phyloP scores from a whole-genome alignment of 1,140 invertebrate species.

The Cardiocondyla obscurior region DNA sequence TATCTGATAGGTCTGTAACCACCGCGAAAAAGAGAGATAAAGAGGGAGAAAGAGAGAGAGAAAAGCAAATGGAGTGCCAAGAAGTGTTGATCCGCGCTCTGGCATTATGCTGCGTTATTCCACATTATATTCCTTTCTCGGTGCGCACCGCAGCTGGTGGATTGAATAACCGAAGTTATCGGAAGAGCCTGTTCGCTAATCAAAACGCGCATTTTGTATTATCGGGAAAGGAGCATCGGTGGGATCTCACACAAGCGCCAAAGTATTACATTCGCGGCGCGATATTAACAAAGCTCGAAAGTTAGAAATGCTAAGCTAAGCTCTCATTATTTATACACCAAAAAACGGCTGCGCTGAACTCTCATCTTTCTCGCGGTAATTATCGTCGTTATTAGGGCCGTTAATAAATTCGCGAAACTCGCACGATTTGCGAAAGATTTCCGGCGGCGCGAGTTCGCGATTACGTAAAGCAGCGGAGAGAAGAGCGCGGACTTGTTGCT shows the following conservation, averaged over 20 bases:
- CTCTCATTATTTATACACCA: not conserved
- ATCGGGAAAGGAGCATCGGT: constrained; percentile 34
- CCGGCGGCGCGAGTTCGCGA: constrained; percentile 44
- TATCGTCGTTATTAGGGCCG: not conserved
- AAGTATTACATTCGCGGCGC: constrained; percentile 4
- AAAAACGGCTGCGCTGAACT: not conserved
- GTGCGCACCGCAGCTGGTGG: not conserved
- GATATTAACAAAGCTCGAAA: not conserved
- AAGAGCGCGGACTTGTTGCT: not conserved
- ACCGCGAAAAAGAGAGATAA: not conserved
- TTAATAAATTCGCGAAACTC: constrained; percentile 4
- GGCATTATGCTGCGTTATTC: constrained; percentile 36
- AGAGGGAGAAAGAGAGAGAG: not conserved
- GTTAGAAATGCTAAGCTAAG: not conserved
- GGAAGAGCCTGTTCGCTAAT: constrained; percentile 25
- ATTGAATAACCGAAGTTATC: constrained; percentile 26
- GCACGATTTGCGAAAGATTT: constrained; percentile 29
- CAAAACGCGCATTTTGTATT: constrained; percentile 15
- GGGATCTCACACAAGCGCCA: constrained; percentile 6
- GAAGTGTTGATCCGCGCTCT: constrained; percentile 32
- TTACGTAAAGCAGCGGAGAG: not conserved
- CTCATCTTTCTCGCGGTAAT: constrained; percentile 16
- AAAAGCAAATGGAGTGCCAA: constrained; percentile 44
- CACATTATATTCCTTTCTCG: constrained; percentile 12
- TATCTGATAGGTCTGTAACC: constrained; percentile 47